Percentiles rank a stretch among this genome's conserved stretches.
Conservation (phyloP, 2,888 invertebrate genomes). For the Mamestra brassicae region DNA sequence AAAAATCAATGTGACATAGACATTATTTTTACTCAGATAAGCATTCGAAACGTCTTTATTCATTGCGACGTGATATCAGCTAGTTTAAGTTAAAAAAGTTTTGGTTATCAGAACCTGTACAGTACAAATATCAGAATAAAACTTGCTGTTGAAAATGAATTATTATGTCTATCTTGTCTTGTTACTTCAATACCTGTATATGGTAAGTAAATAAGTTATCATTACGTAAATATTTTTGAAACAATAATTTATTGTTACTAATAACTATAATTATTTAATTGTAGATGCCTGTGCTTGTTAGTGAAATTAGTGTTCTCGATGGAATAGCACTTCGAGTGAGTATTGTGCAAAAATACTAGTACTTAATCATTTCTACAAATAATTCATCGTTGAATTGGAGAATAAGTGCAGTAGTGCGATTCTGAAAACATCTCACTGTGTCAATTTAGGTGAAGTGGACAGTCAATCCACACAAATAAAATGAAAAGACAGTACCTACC, state of each 20-base stretch:
- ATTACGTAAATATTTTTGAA: not conserved
- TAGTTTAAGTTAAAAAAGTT: slow-evolving; percentile 3
- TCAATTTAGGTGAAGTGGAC: too few species aligned
- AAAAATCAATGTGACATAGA: slow-evolving; percentile 5
- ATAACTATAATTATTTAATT: not conserved
- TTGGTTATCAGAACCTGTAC: slow-evolving; percentile 3
- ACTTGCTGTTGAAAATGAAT: slow-evolving; percentile 26
- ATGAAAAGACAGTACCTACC: too few species aligned
- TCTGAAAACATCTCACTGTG: too few species aligned
- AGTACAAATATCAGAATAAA: not conserved
- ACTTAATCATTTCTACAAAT: not conserved
- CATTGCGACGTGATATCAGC: not conserved
- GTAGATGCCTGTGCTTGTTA: slow-evolving; percentile 15
- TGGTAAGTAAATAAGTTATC: slow-evolving; percentile 11
- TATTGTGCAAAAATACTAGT: not conserved
- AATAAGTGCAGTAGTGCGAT: not conserved
- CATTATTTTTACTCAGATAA: slow-evolving; percentile 26
- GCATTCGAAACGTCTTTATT: not conserved
- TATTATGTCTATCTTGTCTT: slow-evolving; percentile 13
- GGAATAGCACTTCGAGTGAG: slow-evolving; percentile 37
- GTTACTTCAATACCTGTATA: slow-evolving; percentile 16
- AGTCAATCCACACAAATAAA: too few species aligned
- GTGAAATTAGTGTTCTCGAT: slow-evolving; percentile 2
- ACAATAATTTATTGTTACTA: not conserved
- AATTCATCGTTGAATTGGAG: not conserved